Conservation (phyloP, 2,797 vertebrate species). For the Denticeps clupeoides region DNA sequence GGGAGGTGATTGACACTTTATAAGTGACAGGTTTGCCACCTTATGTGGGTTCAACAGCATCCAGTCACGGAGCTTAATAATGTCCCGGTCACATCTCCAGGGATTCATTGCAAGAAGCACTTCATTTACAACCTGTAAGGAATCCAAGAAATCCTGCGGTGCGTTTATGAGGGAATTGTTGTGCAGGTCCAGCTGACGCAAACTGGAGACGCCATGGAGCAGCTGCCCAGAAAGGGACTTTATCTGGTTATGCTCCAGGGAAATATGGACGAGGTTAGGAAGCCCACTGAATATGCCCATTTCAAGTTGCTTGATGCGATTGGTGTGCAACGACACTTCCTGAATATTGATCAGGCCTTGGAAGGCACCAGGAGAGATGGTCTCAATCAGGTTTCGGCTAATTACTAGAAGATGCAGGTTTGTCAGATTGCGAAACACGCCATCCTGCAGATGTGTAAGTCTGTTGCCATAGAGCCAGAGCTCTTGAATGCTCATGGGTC, state of each 20-base stretch:
- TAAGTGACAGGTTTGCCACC: slow-evolving; percentile 51
- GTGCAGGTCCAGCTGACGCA: slow-evolving; percentile 67
- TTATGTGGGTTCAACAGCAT: slow-evolving; percentile 55
- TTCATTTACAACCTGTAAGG: slow-evolving; percentile 49
- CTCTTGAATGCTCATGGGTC: slow-evolving; percentile 65
- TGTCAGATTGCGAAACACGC: slow-evolving; percentile 70
- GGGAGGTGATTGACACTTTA: slow-evolving; percentile 60
- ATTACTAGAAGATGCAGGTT: slow-evolving; percentile 70
- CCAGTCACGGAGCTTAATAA: slow-evolving; percentile 72
- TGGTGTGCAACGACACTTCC: slow-evolving; percentile 81
- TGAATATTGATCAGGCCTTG: slow-evolving; percentile 61
- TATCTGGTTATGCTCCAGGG: slow-evolving; percentile 77
- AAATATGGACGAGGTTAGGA: slow-evolving; percentile 71
- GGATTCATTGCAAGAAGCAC: slow-evolving; percentile 74
- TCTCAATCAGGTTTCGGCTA: slow-evolving; percentile 71
- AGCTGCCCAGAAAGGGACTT: slow-evolving; percentile 54
- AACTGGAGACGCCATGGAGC: slow-evolving; percentile 48
- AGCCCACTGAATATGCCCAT: slow-evolving; percentile 60
- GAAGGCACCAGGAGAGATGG: slow-evolving; percentile 62
- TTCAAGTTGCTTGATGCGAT: slow-evolving; percentile 59
- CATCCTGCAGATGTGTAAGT: slow-evolving; percentile 57
- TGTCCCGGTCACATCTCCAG: slow-evolving; percentile 78
- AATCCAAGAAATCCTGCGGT: slow-evolving; percentile 57
- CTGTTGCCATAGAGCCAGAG: slow-evolving; percentile 87
- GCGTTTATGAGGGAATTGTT: slow-evolving; percentile 74